These are phyloP conservation scores for Plutella xylostella DNA, from an alignment of 2,888 invertebrate genomes.

Conservation along the genomic window DNA sequence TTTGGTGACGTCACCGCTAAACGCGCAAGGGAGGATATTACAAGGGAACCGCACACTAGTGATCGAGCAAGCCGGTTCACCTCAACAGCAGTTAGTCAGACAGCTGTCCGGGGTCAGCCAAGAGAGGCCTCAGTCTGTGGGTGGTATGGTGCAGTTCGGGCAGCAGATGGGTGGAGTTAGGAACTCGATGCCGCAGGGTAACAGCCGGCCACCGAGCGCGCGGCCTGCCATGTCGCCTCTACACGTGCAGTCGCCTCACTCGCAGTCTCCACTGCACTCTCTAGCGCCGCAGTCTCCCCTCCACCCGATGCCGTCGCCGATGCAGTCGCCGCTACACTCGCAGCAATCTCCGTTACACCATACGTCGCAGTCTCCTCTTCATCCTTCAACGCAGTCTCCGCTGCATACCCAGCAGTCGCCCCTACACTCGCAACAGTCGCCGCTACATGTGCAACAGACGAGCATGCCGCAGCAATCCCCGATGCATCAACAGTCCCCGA, in stretches of 20 bases:
- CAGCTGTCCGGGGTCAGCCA: conserved; percentile 39
- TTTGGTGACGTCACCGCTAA: conserved; percentile 48
- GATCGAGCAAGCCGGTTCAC: conserved; percentile 50
- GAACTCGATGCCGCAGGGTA: conserved; percentile 22
- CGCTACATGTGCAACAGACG: conserved; percentile 28
- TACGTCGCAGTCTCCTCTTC: conserved; percentile 39
- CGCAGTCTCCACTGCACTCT: conserved; percentile 20
- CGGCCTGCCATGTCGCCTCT: conserved; percentile 54
- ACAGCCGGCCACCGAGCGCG: conserved; percentile 30
- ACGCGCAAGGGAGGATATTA: conserved; percentile 40
- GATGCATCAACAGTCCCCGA: conserved; percentile 45
- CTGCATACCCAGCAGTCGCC: conserved; percentile 55
- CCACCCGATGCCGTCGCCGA: conserved; percentile 11
- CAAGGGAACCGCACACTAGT: conserved; percentile 53
- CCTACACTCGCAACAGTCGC: conserved; percentile 45
- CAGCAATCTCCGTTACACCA: conserved; percentile 17
- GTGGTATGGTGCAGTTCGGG: conserved; percentile 47
- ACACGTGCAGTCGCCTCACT: conserved; percentile 46
- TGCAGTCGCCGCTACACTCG: conserved; percentile 36
- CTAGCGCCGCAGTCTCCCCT: conserved; percentile 20
- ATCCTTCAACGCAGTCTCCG: conserved; percentile 52
- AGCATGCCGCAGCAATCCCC: conserved; percentile 45
- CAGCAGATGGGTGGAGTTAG: conserved; percentile 33
- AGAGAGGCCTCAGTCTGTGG: conserved; percentile 38
- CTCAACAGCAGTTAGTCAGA: conserved; percentile 46